Evolutionary conservation across 2,888 invertebrate genomes (phyloP), one percentile per base, ranked within the genome.

Genomic region (Lepeophtheirus nordmannii): DNA sequence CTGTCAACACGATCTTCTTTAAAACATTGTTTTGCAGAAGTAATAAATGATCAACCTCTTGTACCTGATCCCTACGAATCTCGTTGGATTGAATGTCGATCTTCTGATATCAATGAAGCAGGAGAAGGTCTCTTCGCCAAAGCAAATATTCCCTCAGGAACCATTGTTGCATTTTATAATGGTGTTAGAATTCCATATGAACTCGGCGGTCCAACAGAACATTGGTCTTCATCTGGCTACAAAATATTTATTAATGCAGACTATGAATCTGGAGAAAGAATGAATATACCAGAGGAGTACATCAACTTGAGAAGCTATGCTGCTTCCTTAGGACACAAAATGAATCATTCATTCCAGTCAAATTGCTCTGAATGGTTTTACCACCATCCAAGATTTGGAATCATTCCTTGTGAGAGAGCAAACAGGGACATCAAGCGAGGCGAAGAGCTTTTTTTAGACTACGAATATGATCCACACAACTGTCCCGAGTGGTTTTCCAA

Each of bases 161-260:
- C 64, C n/a, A 53, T 68, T 30, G 57, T 67, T 9, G 41, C 63
- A 20, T 68, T 68, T 67, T 68, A 68, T 40, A 68, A 67, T 72
- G 57, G 69, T 70, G 62, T 67, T 64, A 10, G 67, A 38, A 37
- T 68, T 12, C 58, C 46, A 11, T 41, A 41, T 39, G 56, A 53
- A 30, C 40, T 64, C 23, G 65, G 65, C 10, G 65, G 58, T n/a
- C 56, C 53, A 9, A 65, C 57, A 23, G 65, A 65, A 23, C 39
- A 39, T 30, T 65, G 65, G 65, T n/a, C 57, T 37, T 56, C 58
- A 11, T 65, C 65, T 1, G 65, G 65, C 1, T 65, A 65, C 39
- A 65, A 65, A 58, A 65, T 65, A 23, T 65, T 58, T 20, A 39
- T 65, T 10, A 65, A 65, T 17, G 57, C 65, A 8, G 65, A 65